Base-by-base conservation (phyloP, 2,888 invertebrate genomes). In the Drosophila aldrichi region DNA sequence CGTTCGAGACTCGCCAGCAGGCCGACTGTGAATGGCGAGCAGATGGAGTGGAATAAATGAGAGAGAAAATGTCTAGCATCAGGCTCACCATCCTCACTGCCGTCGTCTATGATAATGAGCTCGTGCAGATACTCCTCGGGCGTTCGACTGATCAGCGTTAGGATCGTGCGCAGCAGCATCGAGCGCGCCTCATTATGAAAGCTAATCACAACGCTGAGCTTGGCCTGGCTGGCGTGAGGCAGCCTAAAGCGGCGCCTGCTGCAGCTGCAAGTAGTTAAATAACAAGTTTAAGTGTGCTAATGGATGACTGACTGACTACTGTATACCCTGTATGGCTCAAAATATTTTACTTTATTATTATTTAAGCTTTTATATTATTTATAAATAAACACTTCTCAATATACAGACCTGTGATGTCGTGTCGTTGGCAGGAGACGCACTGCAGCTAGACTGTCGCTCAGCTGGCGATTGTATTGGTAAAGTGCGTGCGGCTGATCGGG, bases 141-240 rank as follows among this genome's bases (percentile, higher is more conserved):
- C 2, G 91, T 91, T 40, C 91, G 85, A 10, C 67, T 67, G n/a
- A 91, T 70, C 44, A 92, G 62, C 6, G 91, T 87, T 14, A 84
- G 63, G 14, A 92, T 71, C 8, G 92, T 92, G 41, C 92, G 75
- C 29, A 91, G 54, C n/a, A 92, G 69, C 38, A 88, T 84, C 3
- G 92, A 89, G 14, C 91, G 85, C 6, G 91, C 86, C 72, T 92
- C 92, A 63, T 92, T 92, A 58, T 90, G 77, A 54, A 86, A 92
- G 14, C 84, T 85, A 20, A 92, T 90, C 41, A 92, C 86, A 61
- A 92, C 77, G 44, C 92, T 92, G 18, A 92, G 82, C 51, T 83
- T 82, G 32, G 79, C 73, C 2, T 32, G 54, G 1, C 64, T 51
- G 12, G 69, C 20, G 1, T 55, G 43, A 0, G 86, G 85, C 36